These are phyloP conservation scores for Atta cephalotes DNA, from an alignment of 1,140 invertebrate species.

Conservation along the genomic window DNA sequence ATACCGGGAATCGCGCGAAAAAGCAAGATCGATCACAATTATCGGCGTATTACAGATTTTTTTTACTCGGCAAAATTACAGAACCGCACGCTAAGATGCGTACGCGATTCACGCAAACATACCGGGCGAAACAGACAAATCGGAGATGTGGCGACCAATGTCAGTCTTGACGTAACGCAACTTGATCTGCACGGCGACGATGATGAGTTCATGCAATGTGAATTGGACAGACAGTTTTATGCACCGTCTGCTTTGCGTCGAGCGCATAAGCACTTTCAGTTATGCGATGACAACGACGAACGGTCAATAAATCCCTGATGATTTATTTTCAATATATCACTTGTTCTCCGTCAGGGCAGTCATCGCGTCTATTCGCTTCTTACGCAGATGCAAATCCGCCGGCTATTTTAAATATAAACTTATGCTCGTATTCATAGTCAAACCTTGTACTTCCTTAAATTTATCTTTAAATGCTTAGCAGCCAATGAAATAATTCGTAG, in stretches of 20 bases:
- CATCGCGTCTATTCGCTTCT: not conserved
- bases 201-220: constrained; percentile 15
- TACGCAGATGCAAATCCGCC: constrained; percentile 13
- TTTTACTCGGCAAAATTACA: not conserved
- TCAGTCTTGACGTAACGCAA: constrained; percentile 29
- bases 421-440: too few species aligned
- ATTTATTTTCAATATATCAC: constrained; percentile 37
- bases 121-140: not conserved
- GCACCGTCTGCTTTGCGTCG: not conserved
- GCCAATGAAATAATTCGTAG: too few species aligned
- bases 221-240: constrained; percentile 11
- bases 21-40: not conserved
- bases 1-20: not conserved
- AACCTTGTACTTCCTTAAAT: too few species aligned
- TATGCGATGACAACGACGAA: not conserved
- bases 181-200: not conserved
- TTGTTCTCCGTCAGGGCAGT: not conserved
- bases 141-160: constrained; percentile 19
- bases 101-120: constrained; percentile 8
- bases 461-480: too few species aligned
- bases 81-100: not conserved
- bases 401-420: constrained; percentile 2
- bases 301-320: constrained; percentile 24
- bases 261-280: not conserved
- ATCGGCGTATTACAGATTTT: not conserved